A percentile compares a stretch with the other conserved stretches of the same genome.
Conservation (phyloP, 2,797 vertebrate genomes). For the Takifugu rubripes region DNA sequence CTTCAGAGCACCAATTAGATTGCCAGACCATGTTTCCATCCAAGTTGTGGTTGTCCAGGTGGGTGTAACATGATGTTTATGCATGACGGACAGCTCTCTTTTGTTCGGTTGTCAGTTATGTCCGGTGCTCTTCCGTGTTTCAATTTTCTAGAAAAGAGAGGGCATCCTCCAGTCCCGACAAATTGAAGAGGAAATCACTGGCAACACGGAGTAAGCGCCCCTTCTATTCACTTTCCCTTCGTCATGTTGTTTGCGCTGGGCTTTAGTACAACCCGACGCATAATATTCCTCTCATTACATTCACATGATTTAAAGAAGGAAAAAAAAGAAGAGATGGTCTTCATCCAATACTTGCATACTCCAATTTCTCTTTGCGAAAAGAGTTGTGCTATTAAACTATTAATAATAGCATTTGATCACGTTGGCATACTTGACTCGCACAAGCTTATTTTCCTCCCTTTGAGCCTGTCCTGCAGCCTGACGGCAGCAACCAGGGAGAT, state of each 20-base stretch:
- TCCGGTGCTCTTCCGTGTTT: not conserved
- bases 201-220: constrained; percentile 93
- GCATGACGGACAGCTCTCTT: not conserved
- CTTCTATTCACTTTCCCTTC: not conserved
- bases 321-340: not conserved
- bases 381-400: not conserved
- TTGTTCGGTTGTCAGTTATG: not conserved
- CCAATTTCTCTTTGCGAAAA: not conserved
- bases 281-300: not conserved
- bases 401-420: constrained; percentile 5
- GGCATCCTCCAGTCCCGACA: constrained; percentile 96
- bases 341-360: not conserved
- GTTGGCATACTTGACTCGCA: constrained; percentile 28
- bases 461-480: constrained; percentile 63
- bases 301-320: not conserved
- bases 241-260: not conserved
- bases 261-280: no score
- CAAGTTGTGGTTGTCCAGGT: constrained; percentile 99
- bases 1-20: constrained; percentile 93
- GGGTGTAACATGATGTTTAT: constrained; percentile 6
- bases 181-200: constrained; percentile 97
- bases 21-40: constrained; percentile 96
- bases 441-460: constrained; percentile 31
- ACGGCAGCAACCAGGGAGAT: constrained; percentile 68
- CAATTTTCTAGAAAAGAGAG: constrained; percentile 88